Conservation (phyloP, 2,113 vertebrate genomes). For the Cyphomyrus plagiostoma region DNA sequence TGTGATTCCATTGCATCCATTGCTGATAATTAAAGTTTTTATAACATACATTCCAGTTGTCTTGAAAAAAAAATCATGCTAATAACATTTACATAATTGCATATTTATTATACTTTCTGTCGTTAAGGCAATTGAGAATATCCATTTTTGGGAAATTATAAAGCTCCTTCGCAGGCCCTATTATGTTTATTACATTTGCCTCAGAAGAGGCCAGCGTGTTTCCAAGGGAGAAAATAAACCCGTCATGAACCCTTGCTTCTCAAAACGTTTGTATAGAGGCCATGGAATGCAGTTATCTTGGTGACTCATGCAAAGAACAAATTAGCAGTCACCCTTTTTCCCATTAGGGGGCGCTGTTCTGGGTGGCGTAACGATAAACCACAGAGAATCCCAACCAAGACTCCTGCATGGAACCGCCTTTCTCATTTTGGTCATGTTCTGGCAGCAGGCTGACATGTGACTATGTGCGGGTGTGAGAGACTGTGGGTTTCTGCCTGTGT, state of each 20-base stretch:
- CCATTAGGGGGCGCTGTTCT: neutral
- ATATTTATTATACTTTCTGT: slow-evolving; percentile 24
- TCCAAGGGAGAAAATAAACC: neutral
- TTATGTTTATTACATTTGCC: slow-evolving; percentile 12
- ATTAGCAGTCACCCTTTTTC: too few species aligned
- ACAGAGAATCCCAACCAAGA: neutral
- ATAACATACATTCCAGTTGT: slow-evolving; percentile 12
- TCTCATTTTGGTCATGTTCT: neutral
- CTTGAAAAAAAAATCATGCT: slow-evolving; percentile 13
- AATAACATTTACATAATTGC: slow-evolving; percentile 27
- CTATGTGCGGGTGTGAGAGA: neutral
- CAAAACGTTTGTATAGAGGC: neutral
- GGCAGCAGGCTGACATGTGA: neutral
- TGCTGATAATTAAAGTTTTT: slow-evolving; percentile 25
- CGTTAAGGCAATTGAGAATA: slow-evolving; percentile 16
- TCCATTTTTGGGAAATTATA: slow-evolving; percentile 8
- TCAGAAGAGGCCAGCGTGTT: neutral
- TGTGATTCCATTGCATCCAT: neutral
- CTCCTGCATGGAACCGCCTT: neutral
- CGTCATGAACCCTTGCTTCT: neutral
- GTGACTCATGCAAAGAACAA: neutral
- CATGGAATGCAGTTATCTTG: neutral
- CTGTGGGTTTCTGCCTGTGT: neutral
- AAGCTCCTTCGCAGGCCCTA: neutral
- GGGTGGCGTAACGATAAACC: neutral